Evolutionary conservation across 2,113 vertebrate species (phyloP), one percentile per base, ranked within the genome.

Genomic region (Atrichornis clamosus): DNA sequence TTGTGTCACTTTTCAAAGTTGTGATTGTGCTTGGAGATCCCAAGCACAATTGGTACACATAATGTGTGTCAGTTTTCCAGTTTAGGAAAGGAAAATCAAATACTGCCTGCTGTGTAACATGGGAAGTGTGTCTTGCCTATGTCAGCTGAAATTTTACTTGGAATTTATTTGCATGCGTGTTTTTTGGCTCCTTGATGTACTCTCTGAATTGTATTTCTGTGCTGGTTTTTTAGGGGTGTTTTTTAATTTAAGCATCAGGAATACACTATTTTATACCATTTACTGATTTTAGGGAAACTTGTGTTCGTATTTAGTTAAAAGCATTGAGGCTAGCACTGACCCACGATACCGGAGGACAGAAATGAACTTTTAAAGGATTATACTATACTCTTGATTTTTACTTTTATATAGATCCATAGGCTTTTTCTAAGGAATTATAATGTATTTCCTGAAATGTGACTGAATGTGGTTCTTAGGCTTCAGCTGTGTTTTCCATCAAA

Each of bases 51-150:
- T 82, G 35, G 15, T 84, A 33, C 2, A 8, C 1, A 0, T 89
- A 27, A 35, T 0, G 0, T 80, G 50, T 64, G 39, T 13, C 39
- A 59, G 2, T 0, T 56, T 70, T 68, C 67, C 47, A 55, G 0
- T 82, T 90, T 50, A 63, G 30, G 26, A 44, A 47, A 60, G 53
- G 56, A 78, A 92, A 92, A 72, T 33, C 6, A 33, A 83, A 58
- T 55, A 24, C 16, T 83, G 16, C 41, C 23, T 67, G 27, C 44
- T 88, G 21, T 30, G 39, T 73, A 83, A 27, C 23, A 11, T n/a
- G 33, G 44, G 62, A 30, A 35, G 20, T 50, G 32, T 52, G 16
- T 79, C 49, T 88, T 93, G 39, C 16, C 23, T 47, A 1, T 64
- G 35, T 60, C 65, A 83, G 3, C 11, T 92, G 72, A 68, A 83